These are phyloP conservation scores for Physella acuta DNA, from an alignment of 1,140 invertebrate species.

Conservation along the genomic window DNA sequence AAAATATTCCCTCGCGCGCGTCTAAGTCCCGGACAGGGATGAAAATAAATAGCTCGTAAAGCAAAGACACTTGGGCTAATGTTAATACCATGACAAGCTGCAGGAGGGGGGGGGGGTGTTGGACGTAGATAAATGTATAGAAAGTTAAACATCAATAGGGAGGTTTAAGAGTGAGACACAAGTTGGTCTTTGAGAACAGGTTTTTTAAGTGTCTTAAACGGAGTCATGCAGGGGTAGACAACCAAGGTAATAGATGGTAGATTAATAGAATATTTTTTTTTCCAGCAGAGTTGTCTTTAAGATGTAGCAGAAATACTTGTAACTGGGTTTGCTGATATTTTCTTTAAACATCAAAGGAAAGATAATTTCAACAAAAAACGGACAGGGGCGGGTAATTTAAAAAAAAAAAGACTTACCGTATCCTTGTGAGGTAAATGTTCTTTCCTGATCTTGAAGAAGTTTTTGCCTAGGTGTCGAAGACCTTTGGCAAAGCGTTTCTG, in stretches of 20 bases:
- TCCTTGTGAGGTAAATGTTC: slow-evolving; percentile 95
- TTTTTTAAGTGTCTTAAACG: too few relatives aligned
- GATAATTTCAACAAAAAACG: neutral
- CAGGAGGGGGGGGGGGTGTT: neutral
- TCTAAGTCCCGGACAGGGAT: too few relatives aligned
- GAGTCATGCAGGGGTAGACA: neutral
- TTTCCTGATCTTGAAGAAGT: slow-evolving; percentile 96
- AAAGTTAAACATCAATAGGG: too few relatives aligned
- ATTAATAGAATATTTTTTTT: neutral
- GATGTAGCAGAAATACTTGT: neutral
- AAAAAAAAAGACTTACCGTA: slow-evolving; percentile 69
- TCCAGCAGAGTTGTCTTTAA: neutral
- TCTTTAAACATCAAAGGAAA: neutral
- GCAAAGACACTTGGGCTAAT: neutral
- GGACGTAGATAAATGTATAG: too few relatives aligned
- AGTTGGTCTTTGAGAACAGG: too few relatives aligned
- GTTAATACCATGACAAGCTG: neutral
- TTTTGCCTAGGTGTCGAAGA: slow-evolving; percentile 95
- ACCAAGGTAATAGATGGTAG: neutral
- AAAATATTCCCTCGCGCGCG: too few relatives aligned
- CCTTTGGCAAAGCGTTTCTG: slow-evolving; percentile 87
- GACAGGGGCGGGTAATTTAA: neutral
- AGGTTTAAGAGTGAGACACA: too few relatives aligned
- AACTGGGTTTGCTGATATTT: too few relatives aligned
- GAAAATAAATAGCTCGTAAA: neutral